Conservation (phyloP, 2,888 invertebrate species). For the Coelopa pilipes region DNA sequence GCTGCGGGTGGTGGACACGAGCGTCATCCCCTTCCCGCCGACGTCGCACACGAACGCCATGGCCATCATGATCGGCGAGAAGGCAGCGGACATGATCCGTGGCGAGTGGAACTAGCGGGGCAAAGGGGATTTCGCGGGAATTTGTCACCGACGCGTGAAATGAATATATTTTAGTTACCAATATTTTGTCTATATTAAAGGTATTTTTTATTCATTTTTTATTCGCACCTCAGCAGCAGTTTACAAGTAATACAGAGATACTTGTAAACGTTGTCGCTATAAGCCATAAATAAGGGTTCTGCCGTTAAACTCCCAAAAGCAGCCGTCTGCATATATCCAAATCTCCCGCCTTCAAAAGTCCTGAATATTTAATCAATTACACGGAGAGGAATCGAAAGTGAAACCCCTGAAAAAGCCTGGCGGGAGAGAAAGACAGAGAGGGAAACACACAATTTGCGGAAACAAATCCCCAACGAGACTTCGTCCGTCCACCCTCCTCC, state of each 20-base stretch:
- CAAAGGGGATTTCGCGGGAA: background rate
- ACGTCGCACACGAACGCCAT: constrained; percentile 75
- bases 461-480: too few relatives aligned
- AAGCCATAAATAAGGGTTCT: too few relatives aligned
- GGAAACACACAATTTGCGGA: too few relatives aligned
- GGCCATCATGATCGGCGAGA: constrained; percentile 76
- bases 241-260: too few relatives aligned
- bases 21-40: constrained; percentile 72
- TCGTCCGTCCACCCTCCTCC: too few relatives aligned
- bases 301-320: background rate
- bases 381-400: too few relatives aligned
- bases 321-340: background rate
- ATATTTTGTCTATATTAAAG: background rate
- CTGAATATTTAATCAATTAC: background rate
- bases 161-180: too few relatives aligned
- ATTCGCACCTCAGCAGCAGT: background rate
- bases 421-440: too few relatives aligned
- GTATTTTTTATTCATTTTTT: background rate
- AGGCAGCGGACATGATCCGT: constrained; percentile 74
- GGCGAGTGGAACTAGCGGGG: constrained; percentile 64
- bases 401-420: too few relatives aligned
- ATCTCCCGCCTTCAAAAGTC: background rate
- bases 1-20: constrained; percentile 70
- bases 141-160: too few relatives aligned
- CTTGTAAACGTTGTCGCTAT: too few relatives aligned